These are phyloP conservation scores for Girardinichthys multiradiatus DNA, from an alignment of 2,113 vertebrate species.

Conservation along the genomic window DNA sequence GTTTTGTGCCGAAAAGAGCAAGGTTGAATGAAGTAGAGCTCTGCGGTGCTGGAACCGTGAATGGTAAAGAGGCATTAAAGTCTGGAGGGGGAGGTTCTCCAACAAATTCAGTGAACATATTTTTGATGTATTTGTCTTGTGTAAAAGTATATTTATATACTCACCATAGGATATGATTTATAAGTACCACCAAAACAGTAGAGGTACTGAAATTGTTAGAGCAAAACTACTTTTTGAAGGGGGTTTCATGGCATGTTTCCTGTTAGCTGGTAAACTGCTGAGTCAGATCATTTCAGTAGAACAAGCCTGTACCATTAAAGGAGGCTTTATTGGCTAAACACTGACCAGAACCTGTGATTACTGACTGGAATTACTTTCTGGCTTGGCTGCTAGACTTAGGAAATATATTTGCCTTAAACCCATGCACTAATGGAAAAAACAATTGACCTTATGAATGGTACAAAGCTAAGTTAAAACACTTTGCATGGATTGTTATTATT, in stretches of 20 bases:
- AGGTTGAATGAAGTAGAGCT: no score
- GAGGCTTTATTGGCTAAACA: constrained; percentile 22
- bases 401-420: constrained; percentile 4
- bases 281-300: constrained; percentile 1
- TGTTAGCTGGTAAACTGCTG: neutral
- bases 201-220: neutral
- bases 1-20: no score
- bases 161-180: neutral
- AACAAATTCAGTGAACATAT: neutral
- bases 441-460: neutral
- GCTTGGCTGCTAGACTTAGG: constrained; percentile 6
- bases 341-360: constrained; percentile 27
- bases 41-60: no score
- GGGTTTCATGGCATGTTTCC: neutral
- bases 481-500: neutral
- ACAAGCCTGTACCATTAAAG: constrained; percentile 13
- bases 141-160: neutral
- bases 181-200: neutral
- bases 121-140: neutral
- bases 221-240: neutral
- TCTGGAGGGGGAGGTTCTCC: constrained; percentile 2
- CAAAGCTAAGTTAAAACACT: neutral
- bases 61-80: no score
- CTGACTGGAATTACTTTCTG: neutral
- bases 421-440: constrained; percentile 6